Conservation (phyloP, 1,140 invertebrate species). For the Temnothorax nylanderi region DNA sequence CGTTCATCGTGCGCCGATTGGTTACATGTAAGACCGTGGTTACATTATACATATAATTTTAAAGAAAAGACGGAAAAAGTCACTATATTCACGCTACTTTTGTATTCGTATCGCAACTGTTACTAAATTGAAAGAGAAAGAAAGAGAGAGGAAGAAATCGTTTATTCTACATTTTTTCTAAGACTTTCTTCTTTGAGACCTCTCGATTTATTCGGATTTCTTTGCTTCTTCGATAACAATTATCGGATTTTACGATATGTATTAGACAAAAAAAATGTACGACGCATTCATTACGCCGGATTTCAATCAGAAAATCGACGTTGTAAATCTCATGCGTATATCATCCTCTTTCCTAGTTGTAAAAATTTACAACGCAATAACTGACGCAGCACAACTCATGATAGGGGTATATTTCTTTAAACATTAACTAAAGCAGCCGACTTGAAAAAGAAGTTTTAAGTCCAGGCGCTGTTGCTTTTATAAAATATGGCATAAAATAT, state of each 20-base stretch:
- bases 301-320: slow-evolving; percentile 27
- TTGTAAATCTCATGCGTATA: neutral
- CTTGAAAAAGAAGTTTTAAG: slow-evolving; percentile 66
- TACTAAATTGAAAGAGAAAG: neutral
- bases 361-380: slow-evolving; percentile 44
- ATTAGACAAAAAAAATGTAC: slow-evolving; percentile 1
- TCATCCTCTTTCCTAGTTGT: slow-evolving; percentile 1
- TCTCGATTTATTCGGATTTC: slow-evolving; percentile 4
- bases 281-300: slow-evolving; percentile 15
- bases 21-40: no score
- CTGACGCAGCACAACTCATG: neutral
- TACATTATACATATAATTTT: slow-evolving; percentile 26
- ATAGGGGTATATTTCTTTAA: slow-evolving; percentile 55
- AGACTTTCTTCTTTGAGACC: slow-evolving; percentile 28
- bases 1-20: neutral
- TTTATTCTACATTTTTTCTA: slow-evolving; percentile 18
- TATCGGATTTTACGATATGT: slow-evolving; percentile 19
- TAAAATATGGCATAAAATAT: slow-evolving; percentile 71
- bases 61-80: neutral
- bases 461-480: slow-evolving; percentile 57
- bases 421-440: slow-evolving; percentile 57
- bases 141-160: neutral
- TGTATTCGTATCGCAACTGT: slow-evolving; percentile 40
- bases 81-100: slow-evolving; percentile 22
- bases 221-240: neutral